A percentile compares a stretch with the other conserved stretches of the same genome.
These are phyloP conservation scores for Pantherophis guttatus DNA, from an alignment of 2,113 vertebrate species.

Conservation along the genomic window DNA sequence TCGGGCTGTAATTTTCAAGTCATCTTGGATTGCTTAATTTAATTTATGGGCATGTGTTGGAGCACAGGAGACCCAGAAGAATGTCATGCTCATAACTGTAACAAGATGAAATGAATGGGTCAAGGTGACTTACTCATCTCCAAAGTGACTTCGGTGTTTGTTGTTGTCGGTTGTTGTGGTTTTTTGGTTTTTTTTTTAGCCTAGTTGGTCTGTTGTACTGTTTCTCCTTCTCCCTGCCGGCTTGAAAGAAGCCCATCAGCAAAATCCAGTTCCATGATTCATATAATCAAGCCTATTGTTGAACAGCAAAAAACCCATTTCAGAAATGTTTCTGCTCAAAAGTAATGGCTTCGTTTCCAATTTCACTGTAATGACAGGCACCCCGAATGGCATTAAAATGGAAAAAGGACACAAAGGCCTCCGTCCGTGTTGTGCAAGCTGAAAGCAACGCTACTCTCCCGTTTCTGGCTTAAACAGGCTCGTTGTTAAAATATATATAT, in stretches of 20 bases:
- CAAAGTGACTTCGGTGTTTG: neutral
- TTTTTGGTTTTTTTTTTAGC: neutral
- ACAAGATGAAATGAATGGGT: neutral
- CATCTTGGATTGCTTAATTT: constrained; percentile 16
- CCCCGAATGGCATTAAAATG: neutral
- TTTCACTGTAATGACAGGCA: no score
- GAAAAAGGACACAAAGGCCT: neutral
- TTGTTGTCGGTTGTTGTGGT: no score
- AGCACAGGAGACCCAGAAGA: constrained; percentile 11
- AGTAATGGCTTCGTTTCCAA: neutral
- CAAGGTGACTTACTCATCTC: neutral
- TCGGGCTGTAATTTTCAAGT: constrained; percentile 14
- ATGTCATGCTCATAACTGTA: neutral
- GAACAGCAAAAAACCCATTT: neutral
- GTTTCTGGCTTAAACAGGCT: neutral
- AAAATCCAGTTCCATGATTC: neutral
- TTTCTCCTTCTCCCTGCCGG: neutral
- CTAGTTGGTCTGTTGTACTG: neutral
- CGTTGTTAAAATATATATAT: neutral
- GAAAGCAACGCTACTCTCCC: neutral
- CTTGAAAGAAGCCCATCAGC: neutral
- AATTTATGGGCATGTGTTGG: neutral
- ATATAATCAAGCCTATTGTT: neutral
- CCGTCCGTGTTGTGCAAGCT: neutral
- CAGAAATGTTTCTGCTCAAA: neutral